These are phyloP conservation scores for Dreissena polymorpha DNA, from an alignment of 1,140 invertebrate genomes.

Conservation along the genomic window DNA sequence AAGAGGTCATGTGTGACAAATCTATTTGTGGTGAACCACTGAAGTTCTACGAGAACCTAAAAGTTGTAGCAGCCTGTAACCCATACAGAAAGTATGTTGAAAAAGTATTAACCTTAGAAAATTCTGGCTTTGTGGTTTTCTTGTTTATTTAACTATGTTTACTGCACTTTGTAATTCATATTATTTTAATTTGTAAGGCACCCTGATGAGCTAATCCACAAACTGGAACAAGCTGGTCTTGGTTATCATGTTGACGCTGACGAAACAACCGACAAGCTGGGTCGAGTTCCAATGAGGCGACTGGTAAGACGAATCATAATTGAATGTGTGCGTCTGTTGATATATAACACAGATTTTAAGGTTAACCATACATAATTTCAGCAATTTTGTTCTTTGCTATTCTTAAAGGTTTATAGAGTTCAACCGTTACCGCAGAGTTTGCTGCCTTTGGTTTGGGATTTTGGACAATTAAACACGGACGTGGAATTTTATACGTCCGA, in stretches of 20 bases:
- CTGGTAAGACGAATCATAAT: slow-evolving; percentile 54
- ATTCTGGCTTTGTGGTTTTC: slow-evolving; percentile 49
- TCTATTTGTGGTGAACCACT: slow-evolving; percentile 64
- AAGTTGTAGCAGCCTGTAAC: slow-evolving; percentile 74
- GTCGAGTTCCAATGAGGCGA: slow-evolving; percentile 72
- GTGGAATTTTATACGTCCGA: slow-evolving; percentile 70
- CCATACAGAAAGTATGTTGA: slow-evolving; percentile 72
- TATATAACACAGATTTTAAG: too few species aligned
- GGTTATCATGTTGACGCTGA: slow-evolving; percentile 72
- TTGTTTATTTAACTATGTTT: slow-evolving; percentile 53
- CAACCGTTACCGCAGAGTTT: slow-evolving; percentile 73
- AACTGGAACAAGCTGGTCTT: slow-evolving; percentile 72
- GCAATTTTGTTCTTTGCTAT: too few species aligned
- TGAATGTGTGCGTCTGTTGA: too few species aligned
- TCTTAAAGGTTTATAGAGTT: slow-evolving; percentile 63
- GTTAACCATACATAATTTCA: too few species aligned
- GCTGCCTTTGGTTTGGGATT: slow-evolving; percentile 77
- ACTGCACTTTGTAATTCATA: not conserved
- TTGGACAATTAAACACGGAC: slow-evolving; percentile 67
- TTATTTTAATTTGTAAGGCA: slow-evolving; percentile 63
- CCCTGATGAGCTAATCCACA: slow-evolving; percentile 71
- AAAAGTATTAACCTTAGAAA: slow-evolving; percentile 50
- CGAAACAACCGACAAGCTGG: slow-evolving; percentile 69
- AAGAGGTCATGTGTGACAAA: slow-evolving; percentile 73
- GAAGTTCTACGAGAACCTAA: slow-evolving; percentile 58